Evolutionary conservation across 1,140 invertebrate genomes (phyloP).

Genomic region (Drosophila simulans): DNA sequence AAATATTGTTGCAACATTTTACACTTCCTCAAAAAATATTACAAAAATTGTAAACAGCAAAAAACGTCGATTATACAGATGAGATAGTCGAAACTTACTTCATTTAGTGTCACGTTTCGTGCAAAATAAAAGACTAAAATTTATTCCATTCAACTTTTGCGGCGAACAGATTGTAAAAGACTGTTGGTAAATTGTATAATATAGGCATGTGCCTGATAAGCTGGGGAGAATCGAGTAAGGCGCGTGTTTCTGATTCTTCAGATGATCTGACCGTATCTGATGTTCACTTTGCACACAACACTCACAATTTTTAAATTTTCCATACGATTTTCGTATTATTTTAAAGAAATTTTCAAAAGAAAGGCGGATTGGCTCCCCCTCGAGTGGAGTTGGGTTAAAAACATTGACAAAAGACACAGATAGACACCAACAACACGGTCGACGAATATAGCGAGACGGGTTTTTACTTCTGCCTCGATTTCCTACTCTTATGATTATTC

Average conservation of each 20-base stretch:
- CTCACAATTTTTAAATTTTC: conserved; percentile 22
- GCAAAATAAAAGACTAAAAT: conserved; percentile 46
- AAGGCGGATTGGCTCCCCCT: conserved; percentile 19
- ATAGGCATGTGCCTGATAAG: conserved; percentile 41
- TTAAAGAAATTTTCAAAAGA: conserved; percentile 14
- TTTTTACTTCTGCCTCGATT: conserved; percentile 32
- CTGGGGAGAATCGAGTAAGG: conserved; percentile 7
- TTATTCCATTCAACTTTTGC: conserved; percentile 61
- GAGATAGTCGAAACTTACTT: conserved; percentile 56
- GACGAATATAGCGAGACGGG: conserved; percentile 51
- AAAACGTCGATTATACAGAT: conserved; percentile 18
- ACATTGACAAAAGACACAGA: conserved; percentile 48
- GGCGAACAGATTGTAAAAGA: conserved; percentile 37
- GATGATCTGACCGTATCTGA: conserved; percentile 15
- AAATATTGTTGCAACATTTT: not conserved
- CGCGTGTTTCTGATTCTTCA: conserved; percentile 23
- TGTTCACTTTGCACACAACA: conserved; percentile 36
- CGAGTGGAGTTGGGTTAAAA: conserved; percentile 17
- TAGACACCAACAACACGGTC: conserved; percentile 44
- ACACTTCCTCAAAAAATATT: conserved; percentile 33
- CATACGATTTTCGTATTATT: conserved; percentile 7
- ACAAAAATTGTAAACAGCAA: conserved; percentile 16
- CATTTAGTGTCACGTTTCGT: conserved; percentile 62
- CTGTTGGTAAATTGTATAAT: conserved; percentile 35
- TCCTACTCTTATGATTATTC: conserved; percentile 33